Evolutionary conservation across 2,797 vertebrate genomes (phyloP).

Genomic region (Morelia viridis): DNA sequence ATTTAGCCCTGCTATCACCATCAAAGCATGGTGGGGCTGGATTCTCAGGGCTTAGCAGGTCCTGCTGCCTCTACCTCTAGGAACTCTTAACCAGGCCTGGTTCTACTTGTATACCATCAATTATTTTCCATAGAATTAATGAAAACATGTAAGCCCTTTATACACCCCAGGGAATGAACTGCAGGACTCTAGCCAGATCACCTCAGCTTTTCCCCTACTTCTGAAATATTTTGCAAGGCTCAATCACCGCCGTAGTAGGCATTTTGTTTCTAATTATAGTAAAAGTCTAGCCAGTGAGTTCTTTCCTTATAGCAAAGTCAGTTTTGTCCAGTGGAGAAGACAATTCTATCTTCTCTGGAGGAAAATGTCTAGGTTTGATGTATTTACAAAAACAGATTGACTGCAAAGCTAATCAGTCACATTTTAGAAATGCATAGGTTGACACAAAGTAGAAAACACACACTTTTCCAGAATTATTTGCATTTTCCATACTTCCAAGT

Average conservation of each 20-base stretch:
- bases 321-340: neutral
- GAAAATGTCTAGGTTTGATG: neutral
- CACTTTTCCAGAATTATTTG: slow-evolving; percentile 21
- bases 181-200: neutral
- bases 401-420: slow-evolving; percentile 9
- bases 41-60: neutral
- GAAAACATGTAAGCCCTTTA: neutral
- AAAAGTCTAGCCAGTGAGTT: neutral
- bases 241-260: neutral
- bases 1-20: neutral
- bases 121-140: neutral
- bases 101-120: neutral
- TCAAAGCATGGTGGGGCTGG: neutral
- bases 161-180: neutral
- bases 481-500: neutral
- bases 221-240: neutral
- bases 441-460: slow-evolving; percentile 17
- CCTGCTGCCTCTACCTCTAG: neutral
- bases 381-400: slow-evolving; percentile 29
- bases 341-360: neutral
- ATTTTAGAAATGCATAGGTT: slow-evolving; percentile 19
- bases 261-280: neutral
- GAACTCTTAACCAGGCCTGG: neutral
- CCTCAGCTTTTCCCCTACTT: neutral
- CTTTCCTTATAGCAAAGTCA: neutral